Base-by-base conservation (phyloP, 2,888 invertebrate species). In the Carabus problematicus region DNA sequence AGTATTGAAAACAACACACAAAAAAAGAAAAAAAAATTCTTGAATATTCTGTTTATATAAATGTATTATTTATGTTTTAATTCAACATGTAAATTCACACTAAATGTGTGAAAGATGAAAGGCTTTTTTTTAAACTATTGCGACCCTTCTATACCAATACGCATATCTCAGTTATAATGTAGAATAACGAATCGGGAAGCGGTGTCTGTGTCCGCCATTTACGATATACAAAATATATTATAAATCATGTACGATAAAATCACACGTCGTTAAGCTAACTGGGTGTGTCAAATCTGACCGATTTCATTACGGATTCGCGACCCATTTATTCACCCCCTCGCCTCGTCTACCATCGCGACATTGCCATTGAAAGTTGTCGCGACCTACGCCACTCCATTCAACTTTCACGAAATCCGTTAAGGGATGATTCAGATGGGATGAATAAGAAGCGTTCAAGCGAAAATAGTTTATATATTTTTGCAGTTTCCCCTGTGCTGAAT, bases 231-330 rank as follows among this genome's bases (percentile, higher is more conserved):
- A 29, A 29, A 29, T 52, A 52, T 52, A 7, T 43, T 29, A 43
- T 64, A 64, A 55, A 64, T 52, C 55, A 64, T 16, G 9, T 14
- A 12, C 14, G 47, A 39, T 40, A 39, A 29, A 41, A 52, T 64
- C 64, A 64, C 64, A 64, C 54, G 42, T 64, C 64, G 55, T 64
- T 64, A 64, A 41, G 42, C 64, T 55, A 64, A 64, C 64, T 42
- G 64, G 64, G 18, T 54, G 43, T 64, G 42, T 55, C 64, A 64
- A 64, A 64, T 64, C 54, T 47, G 39, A 39, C 29, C 16, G 54
- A 63, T 63, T 61, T 29, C 62, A 45, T 62, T 61, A 61, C 14
- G 52, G 52, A 8, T 14, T 47, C 49, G 41, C 55, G 52, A 18
- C 54, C 52, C 42, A 52, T 54, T 64, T 29, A 29, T 64, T 39